A percentile compares a stretch with the other conserved stretches of the same genome.
Evolutionary conservation across 2,113 vertebrate genomes (phyloP).

Genomic region (Alligator sinensis): DNA sequence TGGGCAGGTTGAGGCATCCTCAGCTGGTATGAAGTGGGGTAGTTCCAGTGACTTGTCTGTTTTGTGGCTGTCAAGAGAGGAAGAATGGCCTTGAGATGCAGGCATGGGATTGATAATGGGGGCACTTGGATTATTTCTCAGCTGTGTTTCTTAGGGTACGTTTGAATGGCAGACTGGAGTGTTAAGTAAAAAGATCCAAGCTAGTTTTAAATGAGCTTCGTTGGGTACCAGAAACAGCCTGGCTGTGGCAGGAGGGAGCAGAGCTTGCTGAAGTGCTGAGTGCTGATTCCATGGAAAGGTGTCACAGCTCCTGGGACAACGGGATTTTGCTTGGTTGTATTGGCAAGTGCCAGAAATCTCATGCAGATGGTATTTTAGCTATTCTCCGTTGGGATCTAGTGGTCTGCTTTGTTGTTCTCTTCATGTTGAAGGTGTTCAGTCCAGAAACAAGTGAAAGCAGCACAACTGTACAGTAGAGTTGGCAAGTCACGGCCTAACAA

Average conservation of each 20-base stretch:
- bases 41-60: fast-evolving
- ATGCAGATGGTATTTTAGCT: background rate
- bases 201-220: too few relatives aligned
- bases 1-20: background rate
- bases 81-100: background rate
- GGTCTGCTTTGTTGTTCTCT: background rate
- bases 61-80: background rate
- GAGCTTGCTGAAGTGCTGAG: background rate
- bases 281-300: background rate
- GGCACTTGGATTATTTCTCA: too few relatives aligned
- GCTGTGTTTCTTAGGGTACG: too few relatives aligned
- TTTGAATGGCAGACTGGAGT: too few relatives aligned
- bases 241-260: background rate
- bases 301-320: background rate
- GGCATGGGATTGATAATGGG: too few relatives aligned
- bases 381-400: background rate
- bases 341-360: background rate
- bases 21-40: background rate
- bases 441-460: background rate
- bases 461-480: background rate
- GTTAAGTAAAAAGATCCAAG: too few relatives aligned
- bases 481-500: background rate
- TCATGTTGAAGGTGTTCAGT: background rate
- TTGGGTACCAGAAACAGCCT: background rate
- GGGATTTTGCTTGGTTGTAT: background rate